Conservation (phyloP, 2,888 invertebrate genomes). For the Amphipyra tragopoginis region DNA sequence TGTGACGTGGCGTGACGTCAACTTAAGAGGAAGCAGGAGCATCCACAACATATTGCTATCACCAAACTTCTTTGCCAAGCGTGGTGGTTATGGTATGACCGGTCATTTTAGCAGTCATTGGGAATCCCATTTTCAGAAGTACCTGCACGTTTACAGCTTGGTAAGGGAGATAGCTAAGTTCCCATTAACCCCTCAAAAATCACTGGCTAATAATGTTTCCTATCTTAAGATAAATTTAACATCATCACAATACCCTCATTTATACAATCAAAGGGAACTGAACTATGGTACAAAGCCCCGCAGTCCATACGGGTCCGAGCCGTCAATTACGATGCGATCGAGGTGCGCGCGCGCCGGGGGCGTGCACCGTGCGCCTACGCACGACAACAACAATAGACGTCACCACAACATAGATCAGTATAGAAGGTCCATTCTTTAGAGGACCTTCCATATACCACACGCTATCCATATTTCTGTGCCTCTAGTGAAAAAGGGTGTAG, state of each 20-base stretch:
- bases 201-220: slow-evolving; percentile 1
- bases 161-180: too few relatives aligned
- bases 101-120: too few relatives aligned
- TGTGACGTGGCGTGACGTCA: too few relatives aligned
- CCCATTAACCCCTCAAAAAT: too few relatives aligned
- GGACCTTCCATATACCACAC: too few relatives aligned
- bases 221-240: background rate
- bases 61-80: too few relatives aligned
- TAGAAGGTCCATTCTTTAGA: slow-evolving; percentile 24
- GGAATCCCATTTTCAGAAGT: too few relatives aligned
- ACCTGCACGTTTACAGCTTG: too few relatives aligned
- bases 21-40: too few relatives aligned
- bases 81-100: too few relatives aligned
- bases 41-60: too few relatives aligned
- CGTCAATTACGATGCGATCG: slow-evolving; percentile 51
- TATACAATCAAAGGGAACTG: slow-evolving; percentile 22
- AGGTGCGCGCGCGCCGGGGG: slow-evolving; percentile 31
- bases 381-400: slow-evolving; percentile 39
- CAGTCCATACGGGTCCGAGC: slow-evolving; percentile 30
- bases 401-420: background rate
- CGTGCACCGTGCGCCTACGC: slow-evolving; percentile 53
- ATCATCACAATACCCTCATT: slow-evolving; percentile 25
- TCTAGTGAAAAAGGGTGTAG: too few relatives aligned
- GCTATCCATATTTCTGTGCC: background rate
- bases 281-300: slow-evolving; percentile 24